Conservation (phyloP, 2,113 vertebrate species). For the Phylloscopus trochilus region DNA sequence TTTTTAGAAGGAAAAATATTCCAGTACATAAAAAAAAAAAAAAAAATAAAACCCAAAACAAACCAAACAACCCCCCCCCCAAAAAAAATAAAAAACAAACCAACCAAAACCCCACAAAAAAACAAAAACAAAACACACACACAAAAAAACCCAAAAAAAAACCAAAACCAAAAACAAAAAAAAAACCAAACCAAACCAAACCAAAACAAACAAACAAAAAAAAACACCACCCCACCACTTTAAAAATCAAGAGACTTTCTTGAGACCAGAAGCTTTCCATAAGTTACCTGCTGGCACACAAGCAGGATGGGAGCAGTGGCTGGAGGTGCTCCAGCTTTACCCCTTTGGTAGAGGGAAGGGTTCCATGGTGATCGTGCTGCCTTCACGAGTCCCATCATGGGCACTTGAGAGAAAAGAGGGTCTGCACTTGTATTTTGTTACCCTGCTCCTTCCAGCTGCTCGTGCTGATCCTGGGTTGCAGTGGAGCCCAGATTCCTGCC, state of each 20-base stretch:
- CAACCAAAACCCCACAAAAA: too few relatives aligned
- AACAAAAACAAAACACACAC: too few relatives aligned
- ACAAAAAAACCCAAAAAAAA: too few relatives aligned
- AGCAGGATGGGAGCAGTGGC: not conserved
- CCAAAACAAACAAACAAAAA: too few relatives aligned
- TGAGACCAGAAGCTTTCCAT: not conserved
- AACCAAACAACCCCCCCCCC: too few relatives aligned
- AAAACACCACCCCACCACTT: too few relatives aligned
- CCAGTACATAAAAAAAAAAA: not conserved
- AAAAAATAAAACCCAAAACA: not conserved
- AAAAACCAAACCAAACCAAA: not conserved
- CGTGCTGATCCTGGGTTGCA: not conserved
- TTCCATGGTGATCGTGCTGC: not conserved
- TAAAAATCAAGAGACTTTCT: not conserved
- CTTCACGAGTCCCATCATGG: not conserved
- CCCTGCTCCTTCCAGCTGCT: not conserved
- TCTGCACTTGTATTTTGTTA: not conserved
- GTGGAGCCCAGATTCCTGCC: not conserved
- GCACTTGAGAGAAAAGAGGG: not conserved
- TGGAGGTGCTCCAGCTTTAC: not conserved
- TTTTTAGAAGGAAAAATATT: not conserved
- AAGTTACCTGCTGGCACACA: not conserved
- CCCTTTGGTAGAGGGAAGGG: accelerated
- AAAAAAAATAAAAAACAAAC: too few relatives aligned
- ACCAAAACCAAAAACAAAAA: too few relatives aligned